Base-by-base conservation (phyloP, 1,140 invertebrate species). In the Galleria mellonella region DNA sequence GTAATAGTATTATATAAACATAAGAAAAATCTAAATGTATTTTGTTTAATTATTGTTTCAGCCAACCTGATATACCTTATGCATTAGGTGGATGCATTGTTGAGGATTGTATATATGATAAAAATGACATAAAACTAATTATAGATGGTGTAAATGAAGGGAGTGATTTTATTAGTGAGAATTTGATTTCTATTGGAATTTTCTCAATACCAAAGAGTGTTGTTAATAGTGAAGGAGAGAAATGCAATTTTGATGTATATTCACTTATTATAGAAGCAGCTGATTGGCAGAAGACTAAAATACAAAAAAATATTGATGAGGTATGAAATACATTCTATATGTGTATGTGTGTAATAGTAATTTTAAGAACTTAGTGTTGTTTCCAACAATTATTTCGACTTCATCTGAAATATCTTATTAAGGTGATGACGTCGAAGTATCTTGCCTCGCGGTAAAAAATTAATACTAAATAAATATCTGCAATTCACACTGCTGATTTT, bases 71-170 rank as follows among this genome's bases (percentile, higher is more conserved):
- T 41, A 49, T 70, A 15, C 78, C 81, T 14, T 82, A 75, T 64
- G 84, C 82, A 4, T 43, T 87, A 28, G 84, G 78, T 12, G 84
- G 84, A 3, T 87, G 84, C 47, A 70, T 79, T 14, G 65, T 85
- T 15, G 73, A 83, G 32, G 79, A 83, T 12, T 69, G 73, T 27
- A 51, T 79, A 23, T 63, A 51, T 45, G 58, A 76, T 35, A 43
- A 51, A 9, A 52, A 32, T 48, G 64, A 81, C 39, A 62, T 77
- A 32, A 38, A 61, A 23, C 44, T 41, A 11, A 52, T 79, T 15
- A 47, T 78, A 9, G 57, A 78, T 9, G 39, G 42, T n/a, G 51
- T 65, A 0, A 78, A 76, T 47, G 48, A 61, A 9, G 46, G 49
- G 4, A 55, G 49, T 32, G 55, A 70, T 11, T 72, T 64, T 45